Conservation (phyloP, 2,888 invertebrate genomes). For the Caprella mutica region DNA sequence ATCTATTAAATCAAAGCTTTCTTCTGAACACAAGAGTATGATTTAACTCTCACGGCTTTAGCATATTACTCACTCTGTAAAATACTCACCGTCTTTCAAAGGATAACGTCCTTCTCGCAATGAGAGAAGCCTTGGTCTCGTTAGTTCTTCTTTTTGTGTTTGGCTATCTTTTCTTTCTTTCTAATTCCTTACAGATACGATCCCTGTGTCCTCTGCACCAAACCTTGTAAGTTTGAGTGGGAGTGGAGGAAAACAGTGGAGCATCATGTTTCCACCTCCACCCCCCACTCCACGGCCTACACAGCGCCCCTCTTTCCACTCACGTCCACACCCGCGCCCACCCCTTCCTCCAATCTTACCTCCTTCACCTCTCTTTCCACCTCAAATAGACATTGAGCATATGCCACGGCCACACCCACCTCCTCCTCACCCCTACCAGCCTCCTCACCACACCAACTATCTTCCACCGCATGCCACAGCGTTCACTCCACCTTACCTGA, state of each 20-base stretch:
- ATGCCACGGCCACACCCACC: too few species aligned
- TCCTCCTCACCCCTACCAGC: not conserved
- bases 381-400: too few species aligned
- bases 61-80: too few species aligned
- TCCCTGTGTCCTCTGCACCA: slow-evolving; percentile 31
- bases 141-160: slow-evolving; percentile 21
- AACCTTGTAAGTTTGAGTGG: slow-evolving; percentile 17
- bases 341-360: slow-evolving; percentile 20
- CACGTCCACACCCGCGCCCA: slow-evolving; percentile 19
- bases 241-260: slow-evolving; percentile 13
- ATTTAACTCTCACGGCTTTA: too few species aligned
- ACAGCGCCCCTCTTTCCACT: slow-evolving; percentile 14
- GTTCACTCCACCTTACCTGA: slow-evolving; percentile 12
- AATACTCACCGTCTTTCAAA: not conserved
- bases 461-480: not conserved
- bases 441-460: too few species aligned
- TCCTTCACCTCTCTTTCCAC: too few species aligned
- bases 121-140: slow-evolving; percentile 28
- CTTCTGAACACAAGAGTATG: too few species aligned
- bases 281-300: slow-evolving; percentile 19
- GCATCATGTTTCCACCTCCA: slow-evolving; percentile 20
- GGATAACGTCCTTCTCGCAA: not conserved
- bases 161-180: slow-evolving; percentile 33
- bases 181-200: slow-evolving; percentile 34
- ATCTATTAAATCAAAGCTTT: too few species aligned